phyloP scores from a whole-genome alignment of 2,797 vertebrate species.

The Zonotrichia albicollis region DNA sequence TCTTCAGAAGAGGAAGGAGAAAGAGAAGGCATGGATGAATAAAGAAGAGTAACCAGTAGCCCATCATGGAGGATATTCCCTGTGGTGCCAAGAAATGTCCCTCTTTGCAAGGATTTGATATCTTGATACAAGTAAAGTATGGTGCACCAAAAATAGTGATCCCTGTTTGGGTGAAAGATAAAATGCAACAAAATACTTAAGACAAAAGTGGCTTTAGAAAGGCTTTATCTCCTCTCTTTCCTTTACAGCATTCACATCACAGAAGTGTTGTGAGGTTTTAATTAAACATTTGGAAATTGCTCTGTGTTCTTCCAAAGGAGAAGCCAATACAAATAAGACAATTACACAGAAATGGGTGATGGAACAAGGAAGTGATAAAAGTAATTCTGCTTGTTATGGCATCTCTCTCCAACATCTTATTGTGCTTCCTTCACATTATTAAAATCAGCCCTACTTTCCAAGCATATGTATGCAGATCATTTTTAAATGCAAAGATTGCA shows the following conservation, averaged over 20 bases:
- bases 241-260: neutral
- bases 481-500: conserved; percentile 14
- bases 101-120: neutral
- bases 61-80: neutral
- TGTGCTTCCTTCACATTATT: neutral
- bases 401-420: neutral
- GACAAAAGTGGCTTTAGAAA: neutral
- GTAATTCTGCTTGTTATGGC: neutral
- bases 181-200: neutral
- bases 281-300: conserved; percentile 43
- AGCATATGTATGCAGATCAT: conserved; percentile 29
- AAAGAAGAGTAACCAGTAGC: neutral
- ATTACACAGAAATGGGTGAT: conserved; percentile 39
- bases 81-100: neutral
- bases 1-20: neutral
- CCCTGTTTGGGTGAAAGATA: neutral
- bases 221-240: neutral
- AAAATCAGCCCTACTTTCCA: conserved; percentile 34
- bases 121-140: neutral
- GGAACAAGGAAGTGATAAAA: conserved; percentile 29
- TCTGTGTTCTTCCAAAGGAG: conserved; percentile 18
- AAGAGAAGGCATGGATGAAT: neutral
- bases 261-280: neutral
- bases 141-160: neutral
- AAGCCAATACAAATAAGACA: conserved; percentile 32